Percentiles rank a stretch among this genome's conserved stretches.
phyloP scores from a whole-genome alignment of 2,113 vertebrate species.

The Muntiacus reevesi region DNA sequence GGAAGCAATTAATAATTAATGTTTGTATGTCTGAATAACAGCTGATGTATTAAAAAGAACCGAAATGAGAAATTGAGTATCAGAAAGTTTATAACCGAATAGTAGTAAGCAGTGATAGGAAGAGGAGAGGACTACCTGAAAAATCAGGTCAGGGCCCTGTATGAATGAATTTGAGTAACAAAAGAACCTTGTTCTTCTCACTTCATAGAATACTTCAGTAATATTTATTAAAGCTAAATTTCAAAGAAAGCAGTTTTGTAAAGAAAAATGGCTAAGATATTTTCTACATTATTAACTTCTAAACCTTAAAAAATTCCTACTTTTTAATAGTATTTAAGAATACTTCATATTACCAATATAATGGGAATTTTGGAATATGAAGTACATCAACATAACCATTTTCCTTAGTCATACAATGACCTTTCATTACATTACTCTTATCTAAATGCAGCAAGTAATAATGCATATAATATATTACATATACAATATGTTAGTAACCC shows the following conservation, averaged over 20 bases:
- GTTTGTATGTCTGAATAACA: not conserved
- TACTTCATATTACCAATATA: not conserved
- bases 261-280: not conserved
- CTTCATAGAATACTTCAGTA: not conserved
- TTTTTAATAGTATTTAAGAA: not conserved
- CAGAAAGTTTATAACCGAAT: not conserved
- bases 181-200: not conserved
- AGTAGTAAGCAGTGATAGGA: not conserved
- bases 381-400: not conserved
- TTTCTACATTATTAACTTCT: not conserved
- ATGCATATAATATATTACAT: not conserved
- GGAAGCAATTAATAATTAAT: not conserved
- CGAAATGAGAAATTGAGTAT: constrained; percentile 1
- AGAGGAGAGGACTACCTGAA: not conserved
- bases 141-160: not conserved
- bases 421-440: not conserved
- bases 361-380: not conserved
- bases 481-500: not conserved
- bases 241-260: not conserved
- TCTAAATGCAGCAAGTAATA: not conserved
- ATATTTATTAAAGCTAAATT: not conserved
- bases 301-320: not conserved
- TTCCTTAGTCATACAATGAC: not conserved
- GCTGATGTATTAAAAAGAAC: not conserved
- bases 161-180: not conserved